A percentile compares a stretch with the other conserved stretches of the same genome.
phyloP scores from a whole-genome alignment of 2,113 vertebrate genomes.

The Larimichthys crocea region DNA sequence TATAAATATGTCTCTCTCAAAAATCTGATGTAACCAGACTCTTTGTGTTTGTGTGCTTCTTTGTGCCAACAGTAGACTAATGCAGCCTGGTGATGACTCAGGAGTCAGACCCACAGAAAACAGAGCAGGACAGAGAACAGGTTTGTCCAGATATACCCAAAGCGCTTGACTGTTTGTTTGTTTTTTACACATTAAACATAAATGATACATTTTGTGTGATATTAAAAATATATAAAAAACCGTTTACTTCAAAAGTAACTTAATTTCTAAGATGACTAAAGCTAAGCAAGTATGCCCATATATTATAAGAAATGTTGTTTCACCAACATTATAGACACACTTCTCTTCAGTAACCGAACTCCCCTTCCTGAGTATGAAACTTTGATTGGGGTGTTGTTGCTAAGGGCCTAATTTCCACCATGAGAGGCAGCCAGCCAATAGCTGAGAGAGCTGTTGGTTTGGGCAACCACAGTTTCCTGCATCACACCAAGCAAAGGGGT shows the following conservation, averaged over 20 bases:
- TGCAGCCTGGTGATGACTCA: constrained; percentile 49
- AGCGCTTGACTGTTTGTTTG: not conserved
- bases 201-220: not conserved
- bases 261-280: not conserved
- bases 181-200: not conserved
- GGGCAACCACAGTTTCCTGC: constrained; percentile 69
- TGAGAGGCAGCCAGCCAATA: constrained; percentile 60
- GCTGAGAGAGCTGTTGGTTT: constrained; percentile 64
- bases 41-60: constrained; percentile 48
- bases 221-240: not conserved
- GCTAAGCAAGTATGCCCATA: not conserved
- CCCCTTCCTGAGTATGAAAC: constrained; percentile 35
- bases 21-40: constrained; percentile 22
- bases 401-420: constrained; percentile 54
- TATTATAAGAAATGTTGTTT: constrained; percentile 17
- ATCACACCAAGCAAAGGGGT: constrained; percentile 48
- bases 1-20: not conserved
- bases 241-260: not conserved
- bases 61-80: constrained; percentile 55
- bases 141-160: constrained; percentile 59
- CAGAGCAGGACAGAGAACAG: constrained; percentile 57
- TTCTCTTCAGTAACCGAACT: constrained; percentile 15
- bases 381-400: constrained; percentile 68
- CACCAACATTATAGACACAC: constrained; percentile 13
- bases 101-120: constrained; percentile 30